Evolutionary conservation across 2,888 invertebrate species (phyloP).

Genomic region (Phlogophora meticulosa): DNA sequence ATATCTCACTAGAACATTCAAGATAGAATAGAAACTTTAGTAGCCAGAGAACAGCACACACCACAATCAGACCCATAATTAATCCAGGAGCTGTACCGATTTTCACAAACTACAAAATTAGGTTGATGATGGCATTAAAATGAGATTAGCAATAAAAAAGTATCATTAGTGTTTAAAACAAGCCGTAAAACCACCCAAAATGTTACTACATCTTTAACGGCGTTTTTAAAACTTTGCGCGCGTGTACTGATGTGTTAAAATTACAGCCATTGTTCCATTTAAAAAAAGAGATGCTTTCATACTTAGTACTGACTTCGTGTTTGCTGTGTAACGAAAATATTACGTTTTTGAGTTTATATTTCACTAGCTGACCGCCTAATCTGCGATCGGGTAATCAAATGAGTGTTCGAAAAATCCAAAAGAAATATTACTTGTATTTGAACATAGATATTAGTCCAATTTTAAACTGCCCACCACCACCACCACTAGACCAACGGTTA

Average conservation of each 20-base stretch:
- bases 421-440: too few species aligned
- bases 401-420: too few species aligned
- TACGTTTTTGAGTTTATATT: conserved; percentile 5
- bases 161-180: conserved; percentile 56
- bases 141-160: conserved; percentile 58
- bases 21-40: background rate
- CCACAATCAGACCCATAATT: background rate
- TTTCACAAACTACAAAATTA: conserved; percentile 44
- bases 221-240: conserved; percentile 53
- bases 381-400: too few species aligned
- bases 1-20: background rate
- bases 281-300: conserved; percentile 35
- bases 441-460: too few species aligned
- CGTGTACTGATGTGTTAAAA: conserved; percentile 23
- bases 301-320: conserved; percentile 18
- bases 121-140: conserved; percentile 61
- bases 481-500: too few species aligned
- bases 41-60: background rate
- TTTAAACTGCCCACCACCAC: too few species aligned
- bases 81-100: conserved; percentile 13
- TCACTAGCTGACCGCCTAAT: background rate
- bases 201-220: conserved; percentile 50
- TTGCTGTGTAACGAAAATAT: conserved; percentile 24
- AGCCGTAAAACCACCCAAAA: conserved; percentile 56
- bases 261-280: conserved; percentile 44